These are phyloP conservation scores for Albula glossodonta DNA, from an alignment of 2,113 vertebrate genomes.

Conservation along the genomic window DNA sequence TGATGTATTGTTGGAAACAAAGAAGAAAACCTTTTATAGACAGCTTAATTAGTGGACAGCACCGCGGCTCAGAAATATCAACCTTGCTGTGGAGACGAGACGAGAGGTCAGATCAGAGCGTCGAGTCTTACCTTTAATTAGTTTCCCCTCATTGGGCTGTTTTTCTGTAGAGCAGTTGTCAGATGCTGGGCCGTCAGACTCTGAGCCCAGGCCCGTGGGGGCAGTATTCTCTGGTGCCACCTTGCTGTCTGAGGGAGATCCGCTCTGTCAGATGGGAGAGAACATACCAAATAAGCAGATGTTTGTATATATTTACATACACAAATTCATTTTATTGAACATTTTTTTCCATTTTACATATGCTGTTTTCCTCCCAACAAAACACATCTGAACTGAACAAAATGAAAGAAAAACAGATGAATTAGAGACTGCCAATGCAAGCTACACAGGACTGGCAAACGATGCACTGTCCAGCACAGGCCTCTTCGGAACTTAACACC, in stretches of 20 bases:
- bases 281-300: background rate
- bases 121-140: constrained; percentile 67
- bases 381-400: too few species aligned
- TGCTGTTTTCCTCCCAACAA: too few species aligned
- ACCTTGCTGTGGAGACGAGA: background rate
- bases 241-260: constrained; percentile 11
- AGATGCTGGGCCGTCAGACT: constrained; percentile 3
- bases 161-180: constrained; percentile 51
- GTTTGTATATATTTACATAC: too few species aligned
- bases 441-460: too few species aligned
- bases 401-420: too few species aligned
- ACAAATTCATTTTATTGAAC: too few species aligned
- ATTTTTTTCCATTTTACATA: too few species aligned
- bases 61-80: background rate
- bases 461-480: too few species aligned
- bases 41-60: constrained; percentile 4
- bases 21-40: background rate
- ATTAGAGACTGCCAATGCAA: too few species aligned
- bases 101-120: background rate
- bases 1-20: background rate
- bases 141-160: constrained; percentile 58
- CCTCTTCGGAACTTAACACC: too few species aligned
- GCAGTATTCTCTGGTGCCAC: background rate
- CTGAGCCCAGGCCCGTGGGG: background rate
- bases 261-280: constrained; percentile 29